Conservation (phyloP, 2,888 invertebrate species). For the Parnassius apollo region DNA sequence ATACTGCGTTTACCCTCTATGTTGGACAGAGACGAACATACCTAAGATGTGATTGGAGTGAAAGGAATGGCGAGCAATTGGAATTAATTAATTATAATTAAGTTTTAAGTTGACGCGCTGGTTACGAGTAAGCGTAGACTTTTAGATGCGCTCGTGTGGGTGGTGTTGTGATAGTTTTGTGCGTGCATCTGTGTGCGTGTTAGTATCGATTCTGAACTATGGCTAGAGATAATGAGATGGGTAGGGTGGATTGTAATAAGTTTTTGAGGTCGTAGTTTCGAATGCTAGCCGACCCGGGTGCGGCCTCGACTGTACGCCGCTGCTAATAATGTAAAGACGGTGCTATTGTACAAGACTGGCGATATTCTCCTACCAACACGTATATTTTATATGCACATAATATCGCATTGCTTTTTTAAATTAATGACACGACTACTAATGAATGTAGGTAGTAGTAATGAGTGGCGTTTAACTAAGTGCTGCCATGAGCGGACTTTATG, state of each 20-base stretch:
- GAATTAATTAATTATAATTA: conserved; percentile 92
- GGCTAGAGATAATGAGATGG: conserved; percentile 76
- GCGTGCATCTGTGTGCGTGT: conserved; percentile 54
- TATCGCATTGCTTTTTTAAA: no score
- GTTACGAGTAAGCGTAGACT: conserved; percentile 76
- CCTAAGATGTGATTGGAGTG: conserved; percentile 67
- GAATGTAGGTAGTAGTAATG: no score
- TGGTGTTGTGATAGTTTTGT: conserved; percentile 40
- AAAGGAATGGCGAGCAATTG: conserved; percentile 80
- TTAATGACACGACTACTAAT: no score
- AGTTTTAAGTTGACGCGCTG: conserved; percentile 88
- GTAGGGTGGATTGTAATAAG: conserved; percentile 72
- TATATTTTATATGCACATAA: neutral
- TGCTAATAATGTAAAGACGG: conserved; percentile 23
- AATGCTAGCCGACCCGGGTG: conserved; percentile 35
- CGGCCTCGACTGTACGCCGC: conserved; percentile 1
- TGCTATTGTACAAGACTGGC: conserved; percentile 18
- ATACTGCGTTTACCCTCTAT: conserved; percentile 64
- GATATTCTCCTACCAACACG: conserved; percentile 4
- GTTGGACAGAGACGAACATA: conserved; percentile 61
- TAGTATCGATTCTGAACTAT: conserved; percentile 76
- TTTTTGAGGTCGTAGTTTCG: conserved; percentile 63
- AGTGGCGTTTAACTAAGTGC: no score
- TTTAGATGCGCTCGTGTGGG: conserved; percentile 36
- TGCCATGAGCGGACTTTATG: no score